phyloP scores from a whole-genome alignment of 2,888 invertebrate species.

The Drosophila tanythrix region DNA sequence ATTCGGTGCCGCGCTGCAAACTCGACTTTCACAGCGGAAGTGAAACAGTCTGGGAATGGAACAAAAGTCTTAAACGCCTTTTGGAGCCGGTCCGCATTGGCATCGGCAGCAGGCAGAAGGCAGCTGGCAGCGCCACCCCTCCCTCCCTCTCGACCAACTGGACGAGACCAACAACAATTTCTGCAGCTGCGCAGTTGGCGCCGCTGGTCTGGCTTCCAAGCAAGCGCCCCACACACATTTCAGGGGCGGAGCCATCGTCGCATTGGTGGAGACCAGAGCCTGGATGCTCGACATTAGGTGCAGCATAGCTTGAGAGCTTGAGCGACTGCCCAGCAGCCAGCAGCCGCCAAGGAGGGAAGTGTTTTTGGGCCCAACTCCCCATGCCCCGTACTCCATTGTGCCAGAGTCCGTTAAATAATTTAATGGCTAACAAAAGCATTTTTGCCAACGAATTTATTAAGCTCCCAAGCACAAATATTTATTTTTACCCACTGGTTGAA shows the following conservation, averaged over 20 bases:
- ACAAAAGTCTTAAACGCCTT: conserved; percentile 54
- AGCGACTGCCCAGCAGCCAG: conserved; percentile 17
- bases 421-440: conserved; percentile 74
- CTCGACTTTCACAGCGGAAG: conserved; percentile 10
- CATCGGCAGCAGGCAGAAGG: conserved; percentile 26
- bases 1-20: conserved; percentile 6
- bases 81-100: conserved; percentile 32
- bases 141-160: conserved; percentile 62
- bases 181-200: conserved; percentile 71
- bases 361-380: conserved; percentile 6
- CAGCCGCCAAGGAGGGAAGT: conserved; percentile 16
- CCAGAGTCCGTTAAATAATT: conserved; percentile 65
- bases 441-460: conserved; percentile 69
- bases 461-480: conserved; percentile 62
- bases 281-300: conserved; percentile 59
- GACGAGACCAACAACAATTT: conserved; percentile 58
- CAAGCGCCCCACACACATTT: conserved; percentile 59
- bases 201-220: conserved; percentile 61
- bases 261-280: conserved; percentile 63
- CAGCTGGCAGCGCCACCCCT: conserved; percentile 32
- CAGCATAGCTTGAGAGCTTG: conserved; percentile 29
- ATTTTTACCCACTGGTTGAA: conserved; percentile 31
- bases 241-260: conserved; percentile 72
- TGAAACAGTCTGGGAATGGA: conserved; percentile 68
- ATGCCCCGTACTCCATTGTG: conserved; percentile 19